Evolutionary conservation across 2,113 vertebrate species (phyloP).

Genomic region (Lanius collurio): DNA sequence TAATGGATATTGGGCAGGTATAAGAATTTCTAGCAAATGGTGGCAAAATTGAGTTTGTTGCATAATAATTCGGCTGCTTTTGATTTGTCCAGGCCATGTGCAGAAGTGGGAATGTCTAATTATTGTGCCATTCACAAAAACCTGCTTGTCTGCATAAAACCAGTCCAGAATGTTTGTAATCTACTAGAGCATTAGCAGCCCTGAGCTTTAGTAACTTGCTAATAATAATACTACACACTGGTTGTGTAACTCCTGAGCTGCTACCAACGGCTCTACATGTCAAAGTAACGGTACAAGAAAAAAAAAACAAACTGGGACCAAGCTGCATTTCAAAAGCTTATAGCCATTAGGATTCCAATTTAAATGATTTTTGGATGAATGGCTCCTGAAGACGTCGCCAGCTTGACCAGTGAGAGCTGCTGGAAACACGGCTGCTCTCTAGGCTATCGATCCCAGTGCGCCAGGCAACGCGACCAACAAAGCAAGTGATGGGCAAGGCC

Average conservation of each 20-base stretch:
- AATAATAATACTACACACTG: conserved; percentile 66
- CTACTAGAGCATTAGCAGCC: conserved; percentile 76
- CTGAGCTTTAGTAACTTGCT: conserved; percentile 81
- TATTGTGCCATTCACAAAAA: conserved; percentile 68
- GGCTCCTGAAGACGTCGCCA: conserved; percentile 83
- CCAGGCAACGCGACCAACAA: conserved; percentile 78
- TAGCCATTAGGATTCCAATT: conserved; percentile 79
- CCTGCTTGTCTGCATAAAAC: conserved; percentile 72
- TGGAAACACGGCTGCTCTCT: conserved; percentile 76
- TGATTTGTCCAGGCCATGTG: conserved; percentile 66
- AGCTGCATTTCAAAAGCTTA: conserved; percentile 75
- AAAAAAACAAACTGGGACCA: conserved; percentile 70
- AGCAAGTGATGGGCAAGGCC: conserved; percentile 82
- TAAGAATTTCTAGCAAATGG: conserved; percentile 13
- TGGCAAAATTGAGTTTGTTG: conserved; percentile 49
- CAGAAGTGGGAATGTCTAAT: conserved; percentile 73
- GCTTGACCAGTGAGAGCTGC: conserved; percentile 79
- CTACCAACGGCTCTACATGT: conserved; percentile 61
- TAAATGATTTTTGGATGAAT: conserved; percentile 80
- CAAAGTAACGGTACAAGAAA: conserved; percentile 68
- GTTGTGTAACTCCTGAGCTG: conserved; percentile 69
- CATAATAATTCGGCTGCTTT: conserved; percentile 66
- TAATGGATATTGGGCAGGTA: conserved; percentile 1
- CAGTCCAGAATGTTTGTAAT: conserved; percentile 77
- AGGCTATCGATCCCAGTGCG: conserved; percentile 76